Evolutionary conservation across 2,888 invertebrate genomes (phyloP), one percentile per base, ranked within the genome.

Genomic region (Ophonus ardosiacus): DNA sequence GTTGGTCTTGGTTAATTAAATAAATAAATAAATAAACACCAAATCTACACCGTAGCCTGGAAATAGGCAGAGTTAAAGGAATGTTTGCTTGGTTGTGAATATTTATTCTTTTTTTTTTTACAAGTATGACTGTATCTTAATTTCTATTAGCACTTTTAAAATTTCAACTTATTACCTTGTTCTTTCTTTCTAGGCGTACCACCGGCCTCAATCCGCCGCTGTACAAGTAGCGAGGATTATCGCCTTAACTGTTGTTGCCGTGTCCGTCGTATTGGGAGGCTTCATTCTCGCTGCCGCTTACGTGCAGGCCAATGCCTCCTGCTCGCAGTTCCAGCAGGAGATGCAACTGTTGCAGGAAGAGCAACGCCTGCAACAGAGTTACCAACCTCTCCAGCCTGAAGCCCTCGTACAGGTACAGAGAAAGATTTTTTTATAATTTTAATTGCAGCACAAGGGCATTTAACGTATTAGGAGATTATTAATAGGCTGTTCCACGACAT

Each of bases 161-260:
- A 21, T 21, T 21, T 21, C 21, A 31, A 31, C 31, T 31, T 4
- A 31, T 31, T 4, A 4, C 3, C 31, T 31, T 31, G 31, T 31
- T 31, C 5, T 5, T 31, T 71, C 0, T 82, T 8, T 91, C 8
- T 92, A 97, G 97, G 97, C 97, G 79, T 97, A 97, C 92, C 93
- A 93, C 88, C 94, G 96, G 90, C 93, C 93, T 15, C 93, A 94
- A 88, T 95, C 96, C 86, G 94, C 95, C 68, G 94, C 97, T 79
- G 96, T 97, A 86, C 97, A 97, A 92, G 96, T 97, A 86, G 96
- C 97, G 38, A 95, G 96, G 91, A 97, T 97, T 89, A 95, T 96
- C 17, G 97, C 97, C 68, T 92, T 96, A 87, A 97, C 97, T 86
- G 94, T 97, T 88, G 95, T 97, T 87, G 94, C 95, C 0, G 95